These are phyloP conservation scores for Cryptocheilus praepositus DNA, from an alignment of 2,888 invertebrate species.

Conservation along the genomic window DNA sequence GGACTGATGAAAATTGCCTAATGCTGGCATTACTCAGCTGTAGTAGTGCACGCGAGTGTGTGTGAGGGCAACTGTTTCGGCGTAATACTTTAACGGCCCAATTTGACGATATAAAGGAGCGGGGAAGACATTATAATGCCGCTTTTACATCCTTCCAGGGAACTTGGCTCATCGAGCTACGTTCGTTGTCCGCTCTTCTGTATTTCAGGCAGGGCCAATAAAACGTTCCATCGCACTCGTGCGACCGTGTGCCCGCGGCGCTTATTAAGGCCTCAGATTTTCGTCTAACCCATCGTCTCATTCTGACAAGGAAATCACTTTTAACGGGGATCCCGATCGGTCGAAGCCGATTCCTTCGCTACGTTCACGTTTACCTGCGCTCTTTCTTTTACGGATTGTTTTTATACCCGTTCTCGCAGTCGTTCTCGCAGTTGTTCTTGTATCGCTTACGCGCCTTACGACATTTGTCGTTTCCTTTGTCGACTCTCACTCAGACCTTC, in stretches of 20 bases:
- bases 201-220: conserved; percentile 51
- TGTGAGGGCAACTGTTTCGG: conserved; percentile 44
- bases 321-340: conserved; percentile 31
- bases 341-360: neutral
- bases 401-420: no score
- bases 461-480: no score
- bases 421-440: no score
- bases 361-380: no score
- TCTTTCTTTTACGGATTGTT: no score
- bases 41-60: conserved; percentile 33
- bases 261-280: conserved; percentile 53
- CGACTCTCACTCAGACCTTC: no score
- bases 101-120: conserved; percentile 65
- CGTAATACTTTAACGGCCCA: conserved; percentile 70
- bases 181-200: conserved; percentile 39
- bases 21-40: conserved; percentile 45
- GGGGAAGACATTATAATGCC: conserved; percentile 45
- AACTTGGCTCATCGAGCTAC: conserved; percentile 27
- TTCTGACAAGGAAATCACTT: conserved; percentile 57
- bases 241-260: conserved; percentile 44
- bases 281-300: conserved; percentile 54
- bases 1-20: conserved; percentile 25
- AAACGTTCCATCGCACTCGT: conserved; percentile 47
- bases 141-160: conserved; percentile 50
- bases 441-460: no score